Conservation (phyloP, 2,113 vertebrate species). For the Atlantisia rogersi region DNA sequence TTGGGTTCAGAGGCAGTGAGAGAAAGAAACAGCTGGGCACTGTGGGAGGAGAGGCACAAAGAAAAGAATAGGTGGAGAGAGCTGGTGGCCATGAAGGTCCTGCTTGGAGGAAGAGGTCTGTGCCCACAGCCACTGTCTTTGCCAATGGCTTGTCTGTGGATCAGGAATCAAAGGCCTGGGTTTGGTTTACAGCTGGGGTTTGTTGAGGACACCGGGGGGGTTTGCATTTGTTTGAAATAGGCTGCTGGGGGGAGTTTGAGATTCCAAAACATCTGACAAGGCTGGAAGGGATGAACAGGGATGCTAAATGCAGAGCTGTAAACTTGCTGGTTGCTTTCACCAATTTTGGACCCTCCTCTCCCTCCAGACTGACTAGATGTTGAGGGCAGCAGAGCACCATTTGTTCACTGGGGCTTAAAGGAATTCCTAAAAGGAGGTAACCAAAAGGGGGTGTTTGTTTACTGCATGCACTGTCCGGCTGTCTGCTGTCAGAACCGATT, state of each 20-base stretch:
- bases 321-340: not conserved
- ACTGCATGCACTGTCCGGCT: not conserved
- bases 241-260: not conserved
- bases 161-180: not conserved
- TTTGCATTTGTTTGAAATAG: slow-evolving; percentile 28
- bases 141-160: slow-evolving; percentile 18
- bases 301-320: slow-evolving; percentile 27
- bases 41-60: not conserved
- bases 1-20: slow-evolving; percentile 28
- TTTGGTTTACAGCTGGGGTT: slow-evolving; percentile 36
- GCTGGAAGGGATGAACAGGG: slow-evolving; percentile 13
- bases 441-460: not conserved
- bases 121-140: not conserved
- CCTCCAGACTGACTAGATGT: not conserved
- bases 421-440: not conserved
- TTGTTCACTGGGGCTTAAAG: not conserved
- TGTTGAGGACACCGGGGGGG: not conserved
- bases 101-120: not conserved
- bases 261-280: slow-evolving; percentile 29
- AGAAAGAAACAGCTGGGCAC: slow-evolving; percentile 28
- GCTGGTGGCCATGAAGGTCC: not conserved
- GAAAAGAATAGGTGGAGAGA: not conserved
- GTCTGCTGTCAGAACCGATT: not conserved
- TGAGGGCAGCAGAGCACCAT: not conserved
- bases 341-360: not conserved